Base-by-base conservation (phyloP, 1,140 invertebrate genomes). In the Cydia pomonella region DNA sequence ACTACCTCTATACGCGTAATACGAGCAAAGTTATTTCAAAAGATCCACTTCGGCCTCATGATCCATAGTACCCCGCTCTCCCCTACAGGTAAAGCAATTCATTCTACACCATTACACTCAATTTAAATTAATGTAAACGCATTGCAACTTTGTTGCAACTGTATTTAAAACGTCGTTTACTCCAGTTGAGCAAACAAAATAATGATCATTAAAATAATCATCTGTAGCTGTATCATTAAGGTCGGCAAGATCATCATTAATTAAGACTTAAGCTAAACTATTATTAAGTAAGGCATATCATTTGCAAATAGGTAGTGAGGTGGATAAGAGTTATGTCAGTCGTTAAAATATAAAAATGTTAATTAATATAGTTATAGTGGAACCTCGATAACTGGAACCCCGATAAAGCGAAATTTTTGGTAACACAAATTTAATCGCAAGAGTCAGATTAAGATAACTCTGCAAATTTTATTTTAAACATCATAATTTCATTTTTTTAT, bases 121-220 rank as follows among this genome's bases (percentile, higher is more conserved):
- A 59, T 59, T 59, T 33, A 69, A 38, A 38, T 33, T 33, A 33
- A 33, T 33, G 27, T 21, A 21, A 18, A 69, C 7, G 16, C 18
- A 13, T 69, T 21, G 29, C 27, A 66, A 66, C 63, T n/a, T 33
- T 29, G 63, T 29, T 66, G 63, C 29, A 18, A 69, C 64, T 33
- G n/a, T 69, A 69, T 38, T 69, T 69, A 69, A 69, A 69, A 69
- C n/a, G 64, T 69, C 64, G 18, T 69, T 69, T 69, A 69, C 64
- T 33, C n/a, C 12, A 66, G 27, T 66, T 66, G 25, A 33, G 64
- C n/a, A 41, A 69, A 69, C 64, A 69, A 69, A 59, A 69, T 69
- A 33, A 38, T 69, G 27, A 69, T 33, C 64, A 69, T 69, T 33
- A 18, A 69, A 69, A 29, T 66, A 66, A 41, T 41, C 64, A 38